Base-by-base conservation (phyloP, 1,140 invertebrate genomes). In the Zaprionus lachaisei region DNA sequence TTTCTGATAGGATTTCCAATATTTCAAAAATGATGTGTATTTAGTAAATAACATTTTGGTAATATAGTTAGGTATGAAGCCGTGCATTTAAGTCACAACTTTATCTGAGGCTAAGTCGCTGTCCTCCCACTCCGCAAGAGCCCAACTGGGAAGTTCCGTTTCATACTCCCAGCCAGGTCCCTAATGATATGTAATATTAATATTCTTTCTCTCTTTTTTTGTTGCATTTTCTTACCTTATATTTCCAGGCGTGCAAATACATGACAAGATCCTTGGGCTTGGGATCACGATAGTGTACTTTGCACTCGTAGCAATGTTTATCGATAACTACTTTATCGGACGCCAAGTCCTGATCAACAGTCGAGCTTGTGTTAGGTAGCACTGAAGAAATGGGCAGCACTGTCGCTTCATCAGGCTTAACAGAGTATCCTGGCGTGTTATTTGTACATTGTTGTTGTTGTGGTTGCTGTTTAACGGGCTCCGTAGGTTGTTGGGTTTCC, bases 191-290 rank as follows among this genome's bases (percentile, higher is more conserved):
- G 12, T 14, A 17, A 68, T 31, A 41, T 24, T 57, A 65, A 56
- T 11, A 28, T 28, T 61, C 24, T 26, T 26, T 26, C 24, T 11
- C 0, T 12, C 41, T n/a, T 17, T 54, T 44, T 9, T 0, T 1
- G 9, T 15, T 3, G 31, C 0, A 0, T 17, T 26, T 5, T 51
- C 74, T 96, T 83, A 95, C 96, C 94, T 96, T 96, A 92, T 99
- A 99, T 87, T 96, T 97, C 95, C 97, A 97, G 17, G 98, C 98
- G 93, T 99, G 98, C 15, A 99, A 94, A 93, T 98, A 99, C 97
- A 99, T 98, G 68, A 98, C 96, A 17, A 99, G 94, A 92, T 99
- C 97, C 72, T 96, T 95, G 0, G 97, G 96, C 68, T 96, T 96
- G 0, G 98, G 98, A 93, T 99, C 98, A 68, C 96, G 94, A 93